Conservation (phyloP, 92 coral and sea anemone genomes). For the Heliopora coerulea region DNA sequence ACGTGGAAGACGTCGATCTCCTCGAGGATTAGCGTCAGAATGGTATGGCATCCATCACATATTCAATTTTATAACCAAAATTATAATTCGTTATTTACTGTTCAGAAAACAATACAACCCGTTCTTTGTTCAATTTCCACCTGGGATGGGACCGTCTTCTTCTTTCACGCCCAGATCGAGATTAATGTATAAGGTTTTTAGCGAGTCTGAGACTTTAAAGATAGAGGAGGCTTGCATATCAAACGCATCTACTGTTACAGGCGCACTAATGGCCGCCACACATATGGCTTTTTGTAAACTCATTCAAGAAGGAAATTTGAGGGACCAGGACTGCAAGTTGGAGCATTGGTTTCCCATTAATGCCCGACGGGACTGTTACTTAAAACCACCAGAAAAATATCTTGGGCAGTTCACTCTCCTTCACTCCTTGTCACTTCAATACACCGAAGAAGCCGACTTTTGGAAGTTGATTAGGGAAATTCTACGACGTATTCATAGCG, state of each 20-base stretch:
- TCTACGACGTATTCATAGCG: neutral
- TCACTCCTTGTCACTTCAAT: neutral
- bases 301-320: neutral
- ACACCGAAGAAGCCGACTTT: neutral
- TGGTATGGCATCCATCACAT: neutral
- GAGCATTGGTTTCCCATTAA: neutral
- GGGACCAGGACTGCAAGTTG: neutral
- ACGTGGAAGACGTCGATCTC: neutral
- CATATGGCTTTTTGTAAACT: constrained; percentile 4
- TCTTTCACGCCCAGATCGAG: neutral
- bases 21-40: neutral
- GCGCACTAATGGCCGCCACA: constrained; percentile 14
- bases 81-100: neutral
- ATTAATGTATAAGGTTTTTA: constrained; percentile 2
- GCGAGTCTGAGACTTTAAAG: constrained; percentile 10
- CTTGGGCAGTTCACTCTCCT: neutral
- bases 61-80: neutral
- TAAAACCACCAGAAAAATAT: neutral
- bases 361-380: neutral
- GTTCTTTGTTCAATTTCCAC: neutral
- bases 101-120: neutral
- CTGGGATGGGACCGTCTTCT: neutral
- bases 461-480: neutral
- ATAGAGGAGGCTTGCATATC: constrained; percentile 11
- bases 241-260: constrained; percentile 19